Base-by-base conservation (phyloP, 2,888 invertebrate genomes). In the Caenorhabditis sp. region DNA sequence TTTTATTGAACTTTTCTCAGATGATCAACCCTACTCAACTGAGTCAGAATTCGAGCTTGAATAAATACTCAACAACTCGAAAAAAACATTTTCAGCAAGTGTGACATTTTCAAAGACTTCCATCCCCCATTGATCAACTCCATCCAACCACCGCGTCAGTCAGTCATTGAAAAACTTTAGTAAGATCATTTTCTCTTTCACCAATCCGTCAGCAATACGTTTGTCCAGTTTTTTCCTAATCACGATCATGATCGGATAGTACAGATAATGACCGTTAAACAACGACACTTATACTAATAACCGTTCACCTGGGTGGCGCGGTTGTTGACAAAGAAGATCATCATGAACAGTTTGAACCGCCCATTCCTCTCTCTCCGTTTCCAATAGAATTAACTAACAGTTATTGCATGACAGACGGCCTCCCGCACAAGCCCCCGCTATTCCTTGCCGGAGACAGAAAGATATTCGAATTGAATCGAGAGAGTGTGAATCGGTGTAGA, bases 251-350 rank as follows among this genome's bases (percentile, higher is more conserved):
- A 38, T 38, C 38, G 12, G 44, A 72, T 61, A 63, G 73, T 73
- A 73, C 73, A 73, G 72, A 72, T 72, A 72, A 72, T 61, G 12
- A 38, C 24, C 54, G 26, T 54, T 54, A 54, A 47, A n/a, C 47
- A 47, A 47, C 47, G n/a, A 47, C 47, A 4, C 19, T 47, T 47
- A 47, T 47, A 54, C 24, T 54, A 54, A 54, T 54, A 51, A 73
- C 47, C 72, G 61, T 73, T 35, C 47, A 26, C 59, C 49, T 35
- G 47, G 14, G 8, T 16, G 28, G 10, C 41, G 58, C 26, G 58
- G 75, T 58, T 68, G 75, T 59, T 75, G 75, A 75, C 66, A 75
- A 75, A 63, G 66, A 66, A 38, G 73, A 73, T 72, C 35, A 58
- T 72, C 56, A 35, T 47, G 63, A 63, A 63, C 63, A 44, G 24